These are phyloP conservation scores for Mimachlamys varia DNA, from an alignment of 2,888 invertebrate species.

Conservation along the genomic window DNA sequence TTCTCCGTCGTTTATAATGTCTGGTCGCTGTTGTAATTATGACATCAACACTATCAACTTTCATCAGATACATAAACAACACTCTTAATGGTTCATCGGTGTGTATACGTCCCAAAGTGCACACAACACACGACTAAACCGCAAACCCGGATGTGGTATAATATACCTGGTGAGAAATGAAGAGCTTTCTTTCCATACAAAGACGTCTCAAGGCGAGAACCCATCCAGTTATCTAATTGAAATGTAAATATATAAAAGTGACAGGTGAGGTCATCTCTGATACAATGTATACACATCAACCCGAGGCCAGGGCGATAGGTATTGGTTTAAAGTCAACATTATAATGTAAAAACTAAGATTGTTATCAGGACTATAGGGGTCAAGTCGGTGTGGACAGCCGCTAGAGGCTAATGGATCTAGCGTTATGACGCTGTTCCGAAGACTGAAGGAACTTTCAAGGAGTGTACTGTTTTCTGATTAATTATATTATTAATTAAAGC, in stretches of 20 bases:
- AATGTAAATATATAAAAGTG: conserved; percentile 31
- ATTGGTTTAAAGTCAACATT: conserved; percentile 17
- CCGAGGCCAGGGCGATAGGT: conserved; percentile 22
- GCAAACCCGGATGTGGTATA: neutral
- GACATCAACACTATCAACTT: neutral
- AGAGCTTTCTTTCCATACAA: neutral
- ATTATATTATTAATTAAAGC: no score
- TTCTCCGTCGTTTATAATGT: neutral
- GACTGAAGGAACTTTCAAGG: neutral
- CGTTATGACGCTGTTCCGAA: neutral
- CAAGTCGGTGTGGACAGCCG: neutral
- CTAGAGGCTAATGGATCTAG: neutral
- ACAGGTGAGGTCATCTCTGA: conserved; percentile 28
- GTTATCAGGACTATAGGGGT: neutral
- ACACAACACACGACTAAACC: neutral
- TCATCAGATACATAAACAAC: neutral
- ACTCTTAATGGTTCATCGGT: neutral
- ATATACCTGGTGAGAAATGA: neutral
- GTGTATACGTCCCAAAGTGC: neutral
- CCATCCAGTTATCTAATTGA: conserved; percentile 26
- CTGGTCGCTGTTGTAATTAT: neutral
- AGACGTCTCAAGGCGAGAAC: neutral
- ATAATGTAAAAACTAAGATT: neutral
- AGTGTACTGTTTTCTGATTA: neutral
- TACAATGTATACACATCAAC: conserved; percentile 2